These are phyloP conservation scores for Diabrotica undecimpunctata DNA, from an alignment of 1,140 invertebrate species.

Conservation along the genomic window DNA sequence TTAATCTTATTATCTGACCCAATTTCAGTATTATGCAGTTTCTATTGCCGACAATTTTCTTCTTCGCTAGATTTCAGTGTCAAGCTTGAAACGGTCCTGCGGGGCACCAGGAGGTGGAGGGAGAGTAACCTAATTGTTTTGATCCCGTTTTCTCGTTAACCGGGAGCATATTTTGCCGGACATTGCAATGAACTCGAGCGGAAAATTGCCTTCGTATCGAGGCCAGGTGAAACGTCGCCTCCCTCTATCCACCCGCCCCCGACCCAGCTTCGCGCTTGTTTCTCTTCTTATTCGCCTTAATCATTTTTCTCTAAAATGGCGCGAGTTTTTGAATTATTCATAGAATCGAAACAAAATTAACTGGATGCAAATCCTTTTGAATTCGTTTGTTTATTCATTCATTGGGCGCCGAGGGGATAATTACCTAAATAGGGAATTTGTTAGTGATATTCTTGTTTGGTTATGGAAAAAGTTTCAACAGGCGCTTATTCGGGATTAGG, in stretches of 20 bases:
- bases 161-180: slow-evolving; percentile 15
- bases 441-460: neutral
- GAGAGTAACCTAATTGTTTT: slow-evolving; percentile 12
- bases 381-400: slow-evolving; percentile 16
- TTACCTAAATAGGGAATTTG: slow-evolving; percentile 10
- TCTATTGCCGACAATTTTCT: too few species aligned
- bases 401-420: neutral
- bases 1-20: too few species aligned
- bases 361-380: slow-evolving; percentile 8
- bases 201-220: slow-evolving; percentile 13
- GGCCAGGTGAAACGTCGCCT: slow-evolving; percentile 10
- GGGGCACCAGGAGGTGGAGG: neutral
- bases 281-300: slow-evolving; percentile 1
- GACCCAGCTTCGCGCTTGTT: too few species aligned
- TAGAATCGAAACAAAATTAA: slow-evolving; percentile 11
- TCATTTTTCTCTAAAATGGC: slow-evolving; percentile 14
- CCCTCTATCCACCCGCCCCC: neutral
- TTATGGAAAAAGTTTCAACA: neutral
- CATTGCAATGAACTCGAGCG: slow-evolving; percentile 8
- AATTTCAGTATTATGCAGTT: too few species aligned
- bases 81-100: too few species aligned
- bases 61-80: too few species aligned
- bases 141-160: slow-evolving; percentile 16
- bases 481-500: too few species aligned
- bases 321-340: slow-evolving; percentile 13